Percentiles rank a stretch among this genome's conserved stretches.
Conservation (phyloP, 2,113 vertebrate species). For the Planiliza haematocheilus region DNA sequence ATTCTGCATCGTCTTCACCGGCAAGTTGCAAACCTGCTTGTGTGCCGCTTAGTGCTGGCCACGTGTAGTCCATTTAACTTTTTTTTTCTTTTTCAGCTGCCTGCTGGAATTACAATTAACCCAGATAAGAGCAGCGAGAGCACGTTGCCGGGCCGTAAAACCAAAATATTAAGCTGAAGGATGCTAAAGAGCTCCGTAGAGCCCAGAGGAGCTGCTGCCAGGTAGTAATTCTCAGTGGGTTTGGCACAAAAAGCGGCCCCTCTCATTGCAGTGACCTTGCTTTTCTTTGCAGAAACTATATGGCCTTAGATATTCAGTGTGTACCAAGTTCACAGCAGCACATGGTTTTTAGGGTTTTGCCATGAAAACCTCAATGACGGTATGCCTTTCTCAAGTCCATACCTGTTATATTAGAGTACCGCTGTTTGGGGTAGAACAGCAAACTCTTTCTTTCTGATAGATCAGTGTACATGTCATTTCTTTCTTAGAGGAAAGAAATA, state of each 20-base stretch:
- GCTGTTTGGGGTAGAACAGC: conserved; percentile 29
- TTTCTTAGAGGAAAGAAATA: conserved; percentile 60
- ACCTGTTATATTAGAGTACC: conserved; percentile 37
- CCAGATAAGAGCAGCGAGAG: neutral
- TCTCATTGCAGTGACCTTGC: conserved; percentile 12
- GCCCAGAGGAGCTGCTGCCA: neutral
- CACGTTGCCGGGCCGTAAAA: neutral
- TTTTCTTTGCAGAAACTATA: conserved; percentile 52
- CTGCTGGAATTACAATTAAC: neutral
- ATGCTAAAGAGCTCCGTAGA: neutral
- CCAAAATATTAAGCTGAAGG: conserved; percentile 16
- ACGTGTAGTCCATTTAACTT: neutral
- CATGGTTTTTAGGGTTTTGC: conserved; percentile 49
- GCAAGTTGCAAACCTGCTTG: neutral
- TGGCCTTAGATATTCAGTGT: conserved; percentile 49
- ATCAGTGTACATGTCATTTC: conserved; percentile 26
- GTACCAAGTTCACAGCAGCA: conserved; percentile 42
- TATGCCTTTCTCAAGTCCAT: conserved; percentile 37
- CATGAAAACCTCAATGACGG: conserved; percentile 47
- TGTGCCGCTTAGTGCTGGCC: neutral
- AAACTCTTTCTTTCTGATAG: conserved; percentile 15
- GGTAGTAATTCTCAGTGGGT: neutral
- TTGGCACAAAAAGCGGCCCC: neutral
- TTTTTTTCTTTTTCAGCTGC: neutral
- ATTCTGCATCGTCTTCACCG: neutral